Evolutionary conservation across 2,113 vertebrate genomes (phyloP), one percentile per base, ranked within the genome.

Genomic region (Aspidoscelis tigris): DNA sequence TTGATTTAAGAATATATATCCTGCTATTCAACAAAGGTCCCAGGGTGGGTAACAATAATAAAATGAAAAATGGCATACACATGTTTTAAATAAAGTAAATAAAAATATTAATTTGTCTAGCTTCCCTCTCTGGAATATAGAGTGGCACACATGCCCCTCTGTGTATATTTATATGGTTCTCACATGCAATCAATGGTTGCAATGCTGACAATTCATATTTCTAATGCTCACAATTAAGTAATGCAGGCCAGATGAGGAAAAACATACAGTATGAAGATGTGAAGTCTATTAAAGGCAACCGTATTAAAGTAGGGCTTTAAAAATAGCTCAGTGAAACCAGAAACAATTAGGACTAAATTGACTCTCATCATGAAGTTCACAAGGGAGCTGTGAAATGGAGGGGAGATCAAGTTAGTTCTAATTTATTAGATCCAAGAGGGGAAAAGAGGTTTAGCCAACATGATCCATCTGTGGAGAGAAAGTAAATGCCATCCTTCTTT

Each of bases 311-410:
- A 81, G 10, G 39, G 18, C 11, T 77, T 71, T 77, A 78, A 44
- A 73, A 86, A 82, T 72, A 58, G 69, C 44, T 82, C 76, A 77
- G 26, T 82, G 58, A 77, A 78, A 86, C 43, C 55, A 78, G n/a
- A 73, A 70, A 82, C 53, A 73, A 64, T 82, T 86, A 82, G 74
- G 66, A 2, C 66, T 78, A 78, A 86, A 78, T 77, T 86, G 85
- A n/a, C 55, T 78, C 53, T 82, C 85, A 78, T 73, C 33, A 53
- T 43, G 41, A 5, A 86, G 55, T 50, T 76, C 84, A 61, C 66
- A 73, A 71, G 85, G 74, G 66, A 77, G 74, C 68, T 26, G 22
- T 66, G 80, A 82, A 82, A 72, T 77, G 74, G 80, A 70, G 55
- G 66, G 55, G 61, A 82, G 68, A 86, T 86, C 64, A 76, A 85